Base-by-base conservation (phyloP, 2,113 vertebrate genomes). In the Triplophysa tibetana region DNA sequence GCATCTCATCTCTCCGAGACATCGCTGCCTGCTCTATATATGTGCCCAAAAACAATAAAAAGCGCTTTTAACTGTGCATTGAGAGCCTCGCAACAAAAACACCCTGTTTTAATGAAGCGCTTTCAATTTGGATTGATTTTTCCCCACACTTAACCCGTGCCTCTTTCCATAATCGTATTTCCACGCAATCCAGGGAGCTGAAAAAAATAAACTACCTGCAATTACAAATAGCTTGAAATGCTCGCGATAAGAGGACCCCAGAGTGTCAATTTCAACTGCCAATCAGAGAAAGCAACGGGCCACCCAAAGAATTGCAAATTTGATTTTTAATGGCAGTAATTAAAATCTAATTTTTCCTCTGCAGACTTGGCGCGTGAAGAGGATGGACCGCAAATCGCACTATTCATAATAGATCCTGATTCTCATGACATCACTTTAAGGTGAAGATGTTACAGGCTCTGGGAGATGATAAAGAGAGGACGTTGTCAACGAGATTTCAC, bases 241-340 rank as follows among this genome's bases (percentile, higher is more conserved):
- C 94, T 88, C 92, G 86, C 93, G 93, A 95, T 95, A 95, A 98
- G 96, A 96, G 96, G 94, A 93, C 93, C 91, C 91, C 91, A 92
- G 92, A 96, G 96, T 96, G 96, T 97, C 95, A 95, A 98, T 97
- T 97, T 95, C 96, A 95, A 88, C 95, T 98, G 96, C 95, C 97
- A 97, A 95, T 98, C 96, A 98, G 89, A 83, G 87, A 92, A 95
- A 94, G 92, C 94, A 95, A 95, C 94, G 95, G 95, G 95, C 95
- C 95, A 96, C 92, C 92, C 94, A 95, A 95, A 96, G 95, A 96
- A 97, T 95, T 95, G 96, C 94, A 96, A 94, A 97, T 98, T 95
- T 96, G 94, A 96, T 96, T 97, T 96, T 96, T 96, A 97, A 97
- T 97, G 94, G 94, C 93, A 94, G 94, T 94, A 97, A 97, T 98